Evolutionary conservation across 2,888 invertebrate genomes (phyloP), one percentile per base, ranked within the genome.

Genomic region (Leptothorax acervorum): DNA sequence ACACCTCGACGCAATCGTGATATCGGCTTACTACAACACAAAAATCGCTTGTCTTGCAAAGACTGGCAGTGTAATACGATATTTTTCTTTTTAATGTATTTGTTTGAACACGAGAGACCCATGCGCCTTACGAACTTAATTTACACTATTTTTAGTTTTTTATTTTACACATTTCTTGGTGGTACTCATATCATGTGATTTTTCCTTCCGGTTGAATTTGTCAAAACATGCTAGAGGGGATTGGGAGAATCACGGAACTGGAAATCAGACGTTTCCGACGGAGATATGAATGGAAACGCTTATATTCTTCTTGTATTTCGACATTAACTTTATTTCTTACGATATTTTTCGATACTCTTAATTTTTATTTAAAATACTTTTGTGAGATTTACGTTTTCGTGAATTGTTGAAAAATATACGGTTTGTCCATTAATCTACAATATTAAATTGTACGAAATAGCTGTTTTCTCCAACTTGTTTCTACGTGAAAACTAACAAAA

Each of bases 241-340:
- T 39, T 71, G 39, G 31, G 3, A 60, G 3, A 31, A n/a, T 28
- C 8, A 8, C 12, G 8, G 42, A 8, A 23, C 3, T 5, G 55
- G 28, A 42, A 18, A 31, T 60, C 45, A 31, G n/a, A 60, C 8
- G 0, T 60, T 12, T 74, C 12, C 42, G 39, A 73, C 12, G 4
- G 48, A 51, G 11, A 28, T 15, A 23, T 5, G 15, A 55, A 45
- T 11, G 28, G 42, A 28, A 60, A 42, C 5, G 9, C 28, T 60
- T 28, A 5, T n/a, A 74, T 60, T 62, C 12, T 57, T 5, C 31
- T 75, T 75, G 74, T 31, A 65, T 39, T 39, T 65, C 28, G 39
- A 6, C 28, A n/a, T 75, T 75, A 63, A 39, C 6, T 53, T 53
- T 5, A 63, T 76, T 76, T 65, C n/a, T 65, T 76, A 18, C 6